phyloP scores from a whole-genome alignment of 2,113 vertebrate genomes.

The Scytalopus superciliaris region DNA sequence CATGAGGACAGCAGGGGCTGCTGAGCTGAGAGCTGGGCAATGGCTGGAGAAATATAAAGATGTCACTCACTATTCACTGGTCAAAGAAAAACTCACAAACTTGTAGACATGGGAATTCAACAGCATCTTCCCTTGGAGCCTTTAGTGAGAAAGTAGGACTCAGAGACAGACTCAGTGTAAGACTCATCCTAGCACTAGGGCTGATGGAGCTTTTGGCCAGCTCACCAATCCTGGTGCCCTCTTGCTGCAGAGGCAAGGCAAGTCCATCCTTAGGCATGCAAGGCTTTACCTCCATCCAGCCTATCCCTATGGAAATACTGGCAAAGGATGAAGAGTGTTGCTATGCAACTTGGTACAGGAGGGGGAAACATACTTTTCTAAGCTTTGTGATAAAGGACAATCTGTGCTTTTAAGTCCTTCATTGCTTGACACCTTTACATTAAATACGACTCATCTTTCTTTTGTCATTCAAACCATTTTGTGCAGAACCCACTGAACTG shows the following conservation, averaged over 20 bases:
- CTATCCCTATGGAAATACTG: neutral
- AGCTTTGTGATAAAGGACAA: neutral
- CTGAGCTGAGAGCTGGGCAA: neutral
- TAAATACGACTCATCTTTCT: neutral
- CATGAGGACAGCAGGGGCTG: neutral
- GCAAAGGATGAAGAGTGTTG: neutral
- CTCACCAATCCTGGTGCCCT: neutral
- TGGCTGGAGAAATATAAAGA: neutral
- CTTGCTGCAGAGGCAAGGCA: neutral
- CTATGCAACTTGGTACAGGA: slow-evolving; percentile 7
- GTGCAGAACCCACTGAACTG: neutral
- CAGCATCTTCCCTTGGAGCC: neutral
- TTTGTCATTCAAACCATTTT: neutral
- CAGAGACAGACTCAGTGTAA: neutral
- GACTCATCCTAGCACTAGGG: neutral
- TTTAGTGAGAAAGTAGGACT: neutral
- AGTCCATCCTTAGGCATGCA: fast-evolving
- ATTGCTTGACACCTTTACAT: neutral
- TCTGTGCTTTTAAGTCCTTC: neutral
- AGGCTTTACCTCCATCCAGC: neutral
- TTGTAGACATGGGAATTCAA: neutral
- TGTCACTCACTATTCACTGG: neutral
- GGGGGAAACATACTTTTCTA: neutral
- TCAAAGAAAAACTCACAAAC: neutral
- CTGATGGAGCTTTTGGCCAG: neutral